Percentiles rank a stretch among this genome's conserved stretches.
Evolutionary conservation across 2,113 vertebrate genomes (phyloP).

Genomic region (Lagopus muta): DNA sequence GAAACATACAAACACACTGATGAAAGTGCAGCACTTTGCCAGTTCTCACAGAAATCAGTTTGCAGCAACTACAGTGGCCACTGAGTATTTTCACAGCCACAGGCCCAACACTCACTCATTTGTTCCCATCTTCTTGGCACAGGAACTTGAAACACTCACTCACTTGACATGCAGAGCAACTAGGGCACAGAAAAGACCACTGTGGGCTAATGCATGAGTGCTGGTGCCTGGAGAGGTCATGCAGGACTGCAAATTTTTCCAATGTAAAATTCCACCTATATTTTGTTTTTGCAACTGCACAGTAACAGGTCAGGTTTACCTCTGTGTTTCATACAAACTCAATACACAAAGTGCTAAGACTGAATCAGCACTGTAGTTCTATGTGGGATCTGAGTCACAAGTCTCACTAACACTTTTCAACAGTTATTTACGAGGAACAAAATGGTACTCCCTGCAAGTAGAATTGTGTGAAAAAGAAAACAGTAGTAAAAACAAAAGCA

Average conservation of each 20-base stretch:
- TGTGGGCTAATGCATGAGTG: not conserved
- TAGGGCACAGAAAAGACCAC: not conserved
- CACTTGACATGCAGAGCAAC: not conserved
- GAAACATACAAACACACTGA: not conserved
- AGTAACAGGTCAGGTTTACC: not conserved
- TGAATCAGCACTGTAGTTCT: not conserved
- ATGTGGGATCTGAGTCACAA: not conserved
- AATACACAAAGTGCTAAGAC: not conserved
- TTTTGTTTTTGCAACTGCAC: not conserved
- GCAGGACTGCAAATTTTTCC: not conserved
- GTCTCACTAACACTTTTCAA: not conserved
- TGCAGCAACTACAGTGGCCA: not conserved
- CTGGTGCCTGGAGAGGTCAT: not conserved
- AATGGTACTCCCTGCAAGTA: not conserved
- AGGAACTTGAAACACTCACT: not conserved
- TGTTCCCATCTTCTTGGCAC: not conserved
- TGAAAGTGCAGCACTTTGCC: not conserved
- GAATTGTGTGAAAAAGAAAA: not conserved
- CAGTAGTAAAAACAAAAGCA: not conserved
- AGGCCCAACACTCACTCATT: rapidly evolving
- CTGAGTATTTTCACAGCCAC: not conserved
- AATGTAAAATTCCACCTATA: not conserved
- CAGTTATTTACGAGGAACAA: not conserved
- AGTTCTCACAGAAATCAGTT: not conserved
- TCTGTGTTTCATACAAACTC: not conserved